These are phyloP conservation scores for Ophion costatus DNA, from an alignment of 2,888 invertebrate species.

Conservation along the genomic window DNA sequence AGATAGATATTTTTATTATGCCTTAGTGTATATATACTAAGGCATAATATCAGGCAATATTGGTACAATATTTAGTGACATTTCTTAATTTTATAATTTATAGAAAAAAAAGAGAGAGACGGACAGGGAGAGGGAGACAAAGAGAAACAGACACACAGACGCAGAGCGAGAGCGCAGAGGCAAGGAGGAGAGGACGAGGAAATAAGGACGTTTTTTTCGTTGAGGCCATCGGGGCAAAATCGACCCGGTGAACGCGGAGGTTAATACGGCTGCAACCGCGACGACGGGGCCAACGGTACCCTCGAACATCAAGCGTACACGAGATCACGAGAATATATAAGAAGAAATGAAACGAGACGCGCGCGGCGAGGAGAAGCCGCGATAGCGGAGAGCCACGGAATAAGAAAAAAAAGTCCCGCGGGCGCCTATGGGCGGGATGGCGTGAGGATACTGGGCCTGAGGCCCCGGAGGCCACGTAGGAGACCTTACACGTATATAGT, in stretches of 20 bases:
- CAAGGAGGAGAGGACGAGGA: not conserved
- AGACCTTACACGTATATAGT: constrained; percentile 45
- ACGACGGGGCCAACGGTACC: constrained; percentile 70
- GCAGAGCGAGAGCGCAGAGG: too few species aligned
- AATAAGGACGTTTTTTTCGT: constrained; percentile 22
- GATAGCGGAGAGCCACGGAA: constrained; percentile 7
- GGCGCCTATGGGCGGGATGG: constrained; percentile 48
- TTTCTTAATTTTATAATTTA: too few species aligned
- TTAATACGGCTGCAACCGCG: constrained; percentile 74
- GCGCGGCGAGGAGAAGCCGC: constrained; percentile 10
- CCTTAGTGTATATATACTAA: too few species aligned
- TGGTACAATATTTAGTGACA: too few species aligned
- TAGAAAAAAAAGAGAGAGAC: too few species aligned
- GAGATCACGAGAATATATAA: constrained; percentile 39
- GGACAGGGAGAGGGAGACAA: too few species aligned
- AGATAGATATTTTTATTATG: too few species aligned
- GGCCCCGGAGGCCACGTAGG: constrained; percentile 61
- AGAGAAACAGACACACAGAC: too few species aligned
- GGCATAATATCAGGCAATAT: too few species aligned
- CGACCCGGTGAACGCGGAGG: constrained; percentile 75
- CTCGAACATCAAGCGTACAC: constrained; percentile 63
- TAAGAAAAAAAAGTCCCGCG: constrained; percentile 43
- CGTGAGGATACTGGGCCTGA: constrained; percentile 62
- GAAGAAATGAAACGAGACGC: constrained; percentile 29
- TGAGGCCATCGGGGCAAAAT: constrained; percentile 54